Evolutionary conservation across 1,140 invertebrate species (phyloP), one percentile per base, ranked within the genome.

Genomic region (Galleria mellonella): DNA sequence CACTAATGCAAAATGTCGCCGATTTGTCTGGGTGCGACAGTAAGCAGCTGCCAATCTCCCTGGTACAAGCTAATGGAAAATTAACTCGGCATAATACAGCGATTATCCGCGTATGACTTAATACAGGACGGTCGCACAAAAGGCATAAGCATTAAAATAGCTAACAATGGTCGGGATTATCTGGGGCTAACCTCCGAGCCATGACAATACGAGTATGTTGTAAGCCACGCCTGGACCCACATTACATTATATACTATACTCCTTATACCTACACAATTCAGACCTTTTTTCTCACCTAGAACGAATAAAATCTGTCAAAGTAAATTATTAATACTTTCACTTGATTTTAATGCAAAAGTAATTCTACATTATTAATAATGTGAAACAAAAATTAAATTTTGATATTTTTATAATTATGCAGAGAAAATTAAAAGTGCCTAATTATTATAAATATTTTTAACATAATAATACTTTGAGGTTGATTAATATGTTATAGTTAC

Each of bases 101-200:
- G 81, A 84, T 84, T 84, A 84, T 77, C 74, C 74, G 76, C 74
- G 68, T 83, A 84, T 75, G 71, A 84, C 63, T 84, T 84, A 84
- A 83, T 83, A 81, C 72, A 69, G 68, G 59, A 60, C 74, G 61
- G 63, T 72, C 71, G 53, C 66, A 84, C 78, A 84, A 84, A 75
- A 65, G 70, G 72, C 61, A 72, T 82, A 78, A 81, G 71, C 68
- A 79, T 83, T 74, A 84, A 84, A 83, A 82, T 81, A 79, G 65
- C 66, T 74, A 76, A 83, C 81, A 84, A 84, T 81, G 37, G 63
- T 28, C 29, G 39, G 81, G 81, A 84, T 84, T 77, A 84, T 81
- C 81, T 76, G 43, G 60, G 61, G 61, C 67, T 65, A 73, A 76
- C 69, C 76, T 72, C 55, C 51, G 46, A 64, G 60, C 56, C 56